A percentile compares a stretch with the other conserved stretches of the same genome.
These are phyloP conservation scores for Nomada ferruginata DNA, from an alignment of 2,888 invertebrate species.

Conservation along the genomic window DNA sequence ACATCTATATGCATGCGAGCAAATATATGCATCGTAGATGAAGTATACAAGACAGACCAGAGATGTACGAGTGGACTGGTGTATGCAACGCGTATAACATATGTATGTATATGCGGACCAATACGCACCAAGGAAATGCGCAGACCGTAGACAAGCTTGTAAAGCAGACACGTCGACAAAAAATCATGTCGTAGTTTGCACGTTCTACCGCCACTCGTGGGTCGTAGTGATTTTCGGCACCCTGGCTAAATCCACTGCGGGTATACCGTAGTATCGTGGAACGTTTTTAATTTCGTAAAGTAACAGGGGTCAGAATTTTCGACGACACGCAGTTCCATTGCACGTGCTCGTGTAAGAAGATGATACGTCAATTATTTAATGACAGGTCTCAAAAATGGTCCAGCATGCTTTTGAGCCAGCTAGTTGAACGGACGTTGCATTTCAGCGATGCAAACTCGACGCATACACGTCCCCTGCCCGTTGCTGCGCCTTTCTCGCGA, in stretches of 20 bases:
- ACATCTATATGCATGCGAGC: constrained; percentile 32
- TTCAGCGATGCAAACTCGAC: constrained; percentile 5
- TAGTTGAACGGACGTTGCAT: neutral
- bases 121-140: constrained; percentile 51
- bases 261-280: too few relatives aligned
- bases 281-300: too few relatives aligned
- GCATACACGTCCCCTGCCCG: constrained; percentile 1
- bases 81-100: constrained; percentile 21
- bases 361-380: constrained; percentile 29
- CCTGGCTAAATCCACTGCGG: too few relatives aligned
- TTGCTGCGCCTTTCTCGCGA: neutral
- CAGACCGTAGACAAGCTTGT: constrained; percentile 42
- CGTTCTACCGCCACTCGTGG: constrained; percentile 17
- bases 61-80: constrained; percentile 25
- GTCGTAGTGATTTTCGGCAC: too few relatives aligned
- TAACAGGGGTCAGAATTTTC: neutral
- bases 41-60: constrained; percentile 32
- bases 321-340: neutral
- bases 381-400: neutral
- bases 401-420: constrained; percentile 13
- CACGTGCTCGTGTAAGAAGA: too few relatives aligned
- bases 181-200: constrained; percentile 32
- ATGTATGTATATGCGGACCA: constrained; percentile 33
- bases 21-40: constrained; percentile 52
- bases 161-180: constrained; percentile 35